phyloP scores from a whole-genome alignment of 2,888 invertebrate genomes.

The Lithophane socia region DNA sequence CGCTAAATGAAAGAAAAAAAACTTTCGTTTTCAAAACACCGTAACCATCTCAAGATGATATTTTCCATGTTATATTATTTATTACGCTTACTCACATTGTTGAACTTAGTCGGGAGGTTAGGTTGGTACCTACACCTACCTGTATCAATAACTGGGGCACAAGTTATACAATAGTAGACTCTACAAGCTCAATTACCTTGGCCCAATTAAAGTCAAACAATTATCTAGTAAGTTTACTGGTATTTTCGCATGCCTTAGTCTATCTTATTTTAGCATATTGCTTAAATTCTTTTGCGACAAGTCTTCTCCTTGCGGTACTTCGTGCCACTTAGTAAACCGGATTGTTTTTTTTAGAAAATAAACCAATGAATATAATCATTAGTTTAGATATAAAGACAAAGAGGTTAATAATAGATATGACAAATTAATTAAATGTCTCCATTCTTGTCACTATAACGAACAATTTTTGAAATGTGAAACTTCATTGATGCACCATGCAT shows the following conservation, averaged over 20 bases:
- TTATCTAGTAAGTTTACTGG: slow-evolving; percentile 3
- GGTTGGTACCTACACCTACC: background rate
- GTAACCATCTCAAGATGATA: slow-evolving; percentile 34
- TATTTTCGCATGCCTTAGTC: slow-evolving; percentile 17
- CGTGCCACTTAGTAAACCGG: slow-evolving; percentile 62
- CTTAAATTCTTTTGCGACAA: slow-evolving; percentile 47
- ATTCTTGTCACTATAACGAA: slow-evolving; percentile 15
- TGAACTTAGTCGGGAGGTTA: background rate
- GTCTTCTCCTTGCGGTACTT: slow-evolving; percentile 53
- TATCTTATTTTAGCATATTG: slow-evolving; percentile 16
- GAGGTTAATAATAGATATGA: background rate
- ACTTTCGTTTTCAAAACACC: slow-evolving; percentile 79
- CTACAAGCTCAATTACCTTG: slow-evolving; percentile 19
- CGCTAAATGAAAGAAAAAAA: slow-evolving; percentile 72
- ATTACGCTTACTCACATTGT: slow-evolving; percentile 8
- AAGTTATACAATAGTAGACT: background rate
- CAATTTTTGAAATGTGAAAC: slow-evolving; percentile 67
- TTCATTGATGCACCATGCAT: slow-evolving; percentile 65
- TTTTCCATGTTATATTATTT: slow-evolving; percentile 21
- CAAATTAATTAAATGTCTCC: background rate
- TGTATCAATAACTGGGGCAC: no score
- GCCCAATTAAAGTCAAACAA: slow-evolving; percentile 24
- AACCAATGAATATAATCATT: slow-evolving; percentile 11
- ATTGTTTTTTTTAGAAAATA: slow-evolving; percentile 36
- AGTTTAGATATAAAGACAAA: background rate